Evolutionary conservation across 2,888 invertebrate genomes (phyloP).

Genomic region (Drosophila atroscutellata): DNA sequence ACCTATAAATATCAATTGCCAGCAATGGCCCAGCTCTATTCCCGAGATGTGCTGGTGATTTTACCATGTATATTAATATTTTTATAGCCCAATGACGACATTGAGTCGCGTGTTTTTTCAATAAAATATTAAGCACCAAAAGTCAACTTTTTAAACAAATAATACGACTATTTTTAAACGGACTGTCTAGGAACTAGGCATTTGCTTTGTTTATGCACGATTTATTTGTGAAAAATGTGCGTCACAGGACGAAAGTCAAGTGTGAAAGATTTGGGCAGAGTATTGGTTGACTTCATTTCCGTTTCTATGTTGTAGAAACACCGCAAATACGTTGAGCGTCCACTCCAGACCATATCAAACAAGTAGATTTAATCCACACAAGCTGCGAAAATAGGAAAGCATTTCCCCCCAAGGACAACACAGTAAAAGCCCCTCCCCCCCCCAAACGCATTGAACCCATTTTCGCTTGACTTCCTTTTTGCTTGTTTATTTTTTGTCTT

Average conservation of each 20-base stretch:
- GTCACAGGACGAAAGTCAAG: conserved; percentile 40
- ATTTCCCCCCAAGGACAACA: conserved; percentile 3
- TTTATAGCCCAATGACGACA: conserved; percentile 73
- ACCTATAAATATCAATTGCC: conserved; percentile 39
- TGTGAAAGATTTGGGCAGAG: conserved; percentile 19
- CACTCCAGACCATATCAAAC: conserved; percentile 53
- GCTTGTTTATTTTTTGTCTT: neutral
- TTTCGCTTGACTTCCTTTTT: conserved; percentile 71
- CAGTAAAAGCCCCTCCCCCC: neutral
- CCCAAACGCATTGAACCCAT: conserved; percentile 54
- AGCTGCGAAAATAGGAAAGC: conserved; percentile 22
- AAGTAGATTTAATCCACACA: conserved; percentile 32
- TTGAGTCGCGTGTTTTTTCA: conserved; percentile 70
- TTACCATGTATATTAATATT: conserved; percentile 46
- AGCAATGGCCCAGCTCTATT: conserved; percentile 11
- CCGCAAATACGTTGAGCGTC: conserved; percentile 33
- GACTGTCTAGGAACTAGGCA: conserved; percentile 37
- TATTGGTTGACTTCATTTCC: conserved; percentile 67
- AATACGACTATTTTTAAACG: conserved; percentile 51
- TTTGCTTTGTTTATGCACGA: conserved; percentile 36
- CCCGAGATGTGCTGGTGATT: conserved; percentile 17
- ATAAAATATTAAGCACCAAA: conserved; percentile 61
- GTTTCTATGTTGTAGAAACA: conserved; percentile 51
- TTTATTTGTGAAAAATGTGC: conserved; percentile 15
- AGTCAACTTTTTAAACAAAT: conserved; percentile 41